These are phyloP conservation scores for Ormyrus rosae DNA, from an alignment of 2,888 invertebrate species.

Conservation along the genomic window DNA sequence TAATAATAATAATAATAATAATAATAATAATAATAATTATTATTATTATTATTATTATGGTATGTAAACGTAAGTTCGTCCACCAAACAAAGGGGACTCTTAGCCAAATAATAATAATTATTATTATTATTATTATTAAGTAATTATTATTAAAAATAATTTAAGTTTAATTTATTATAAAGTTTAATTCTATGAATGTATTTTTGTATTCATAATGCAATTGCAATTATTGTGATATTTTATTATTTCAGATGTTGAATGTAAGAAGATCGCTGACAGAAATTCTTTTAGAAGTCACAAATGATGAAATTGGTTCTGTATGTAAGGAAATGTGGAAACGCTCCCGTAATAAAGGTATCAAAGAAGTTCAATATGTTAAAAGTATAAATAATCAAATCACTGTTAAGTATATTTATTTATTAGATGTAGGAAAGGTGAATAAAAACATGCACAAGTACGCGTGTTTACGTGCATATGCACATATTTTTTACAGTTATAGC, in stretches of 20 bases:
- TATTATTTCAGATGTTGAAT: conserved; percentile 84
- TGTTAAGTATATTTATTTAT: background rate
- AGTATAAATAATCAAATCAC: background rate
- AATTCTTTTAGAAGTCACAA: conserved; percentile 95
- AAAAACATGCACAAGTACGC: background rate
- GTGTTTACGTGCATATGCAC: too few species aligned
- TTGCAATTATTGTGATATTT: background rate
- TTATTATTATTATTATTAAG: background rate
- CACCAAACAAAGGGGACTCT: too few species aligned
- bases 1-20: too few species aligned
- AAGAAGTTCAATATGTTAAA: background rate
- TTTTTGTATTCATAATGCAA: background rate
- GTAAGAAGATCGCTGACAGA: conserved; percentile 94
- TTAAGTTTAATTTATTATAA: background rate
- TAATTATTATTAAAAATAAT: conserved; percentile 10
- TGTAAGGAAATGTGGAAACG: conserved; percentile 91
- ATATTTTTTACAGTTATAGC: background rate
- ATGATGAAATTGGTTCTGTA: conserved; percentile 89
- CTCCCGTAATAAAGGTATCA: conserved; percentile 87
- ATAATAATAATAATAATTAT: too few species aligned
- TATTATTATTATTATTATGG: too few species aligned
- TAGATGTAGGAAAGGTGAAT: background rate
- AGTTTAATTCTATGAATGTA: background rate
- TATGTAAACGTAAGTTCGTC: too few species aligned
- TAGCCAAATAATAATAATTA: background rate